A percentile compares a stretch with the other conserved stretches of the same genome.
Conservation (phyloP, 2,113 vertebrate genomes). For the Alaudala cheleensis region DNA sequence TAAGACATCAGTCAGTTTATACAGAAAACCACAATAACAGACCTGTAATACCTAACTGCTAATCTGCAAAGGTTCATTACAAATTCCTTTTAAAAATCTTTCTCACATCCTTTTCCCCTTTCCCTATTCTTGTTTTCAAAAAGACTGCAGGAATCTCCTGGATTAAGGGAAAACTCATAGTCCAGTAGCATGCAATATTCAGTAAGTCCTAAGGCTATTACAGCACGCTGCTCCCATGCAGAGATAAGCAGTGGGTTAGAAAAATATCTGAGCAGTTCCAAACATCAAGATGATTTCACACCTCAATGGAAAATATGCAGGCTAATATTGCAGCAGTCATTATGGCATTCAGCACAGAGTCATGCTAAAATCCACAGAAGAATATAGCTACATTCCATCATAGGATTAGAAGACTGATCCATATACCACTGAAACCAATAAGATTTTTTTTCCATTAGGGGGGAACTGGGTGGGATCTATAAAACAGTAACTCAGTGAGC, state of each 20-base stretch:
- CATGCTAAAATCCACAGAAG: conserved; percentile 49
- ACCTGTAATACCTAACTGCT: neutral
- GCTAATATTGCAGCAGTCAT: conserved; percentile 34
- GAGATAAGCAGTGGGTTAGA: conserved; percentile 55
- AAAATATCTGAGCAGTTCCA: conserved; percentile 58
- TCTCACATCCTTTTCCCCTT: neutral
- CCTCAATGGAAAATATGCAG: conserved; percentile 36
- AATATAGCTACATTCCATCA: conserved; percentile 40
- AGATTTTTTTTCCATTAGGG: conserved; percentile 21
- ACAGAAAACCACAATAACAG: neutral
- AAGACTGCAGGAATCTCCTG: conserved; percentile 21
- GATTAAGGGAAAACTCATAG: conserved; percentile 23
- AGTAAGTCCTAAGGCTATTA: conserved; percentile 15
- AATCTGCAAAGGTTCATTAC: conserved; percentile 1
- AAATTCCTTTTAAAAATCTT: conserved; percentile 43
- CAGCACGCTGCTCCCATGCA: neutral
- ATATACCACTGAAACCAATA: neutral
- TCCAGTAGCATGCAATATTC: conserved; percentile 5
- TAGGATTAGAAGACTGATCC: conserved; percentile 28
- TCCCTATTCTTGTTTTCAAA: conserved; percentile 12
- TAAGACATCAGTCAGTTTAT: neutral
- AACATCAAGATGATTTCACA: conserved; percentile 69
- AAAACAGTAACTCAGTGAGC: conserved; percentile 1
- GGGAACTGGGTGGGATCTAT: neutral
- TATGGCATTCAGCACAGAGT: conserved; percentile 18